Percentiles rank a stretch among this genome's conserved stretches.
Evolutionary conservation across 2,888 invertebrate species (phyloP).

Genomic region (Drosophila subquinaria): DNA sequence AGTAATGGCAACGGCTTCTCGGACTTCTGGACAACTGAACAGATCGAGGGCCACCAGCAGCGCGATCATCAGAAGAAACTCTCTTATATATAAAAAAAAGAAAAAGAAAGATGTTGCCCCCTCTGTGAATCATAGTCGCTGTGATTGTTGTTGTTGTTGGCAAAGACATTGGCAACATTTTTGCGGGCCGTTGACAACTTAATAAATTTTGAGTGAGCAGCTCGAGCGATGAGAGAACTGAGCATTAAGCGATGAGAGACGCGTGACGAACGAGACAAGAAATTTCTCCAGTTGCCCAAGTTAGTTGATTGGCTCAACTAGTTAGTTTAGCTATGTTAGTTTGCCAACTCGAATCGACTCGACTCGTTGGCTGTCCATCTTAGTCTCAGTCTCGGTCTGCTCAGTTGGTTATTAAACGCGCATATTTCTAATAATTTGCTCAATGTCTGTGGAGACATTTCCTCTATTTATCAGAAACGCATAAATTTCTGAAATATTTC

Average conservation of each 20-base stretch:
- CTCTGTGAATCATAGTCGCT: slow-evolving; percentile 2
- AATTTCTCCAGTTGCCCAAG: slow-evolving; percentile 43
- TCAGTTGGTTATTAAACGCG: slow-evolving; percentile 74
- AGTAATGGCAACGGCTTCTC: slow-evolving; percentile 63
- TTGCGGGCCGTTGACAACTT: slow-evolving; percentile 76
- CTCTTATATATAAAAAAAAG: slow-evolving; percentile 5
- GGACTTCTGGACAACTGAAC: slow-evolving; percentile 29
- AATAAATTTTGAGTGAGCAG: slow-evolving; percentile 74
- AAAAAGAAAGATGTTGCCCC: slow-evolving; percentile 3
- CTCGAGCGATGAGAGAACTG: slow-evolving; percentile 25
- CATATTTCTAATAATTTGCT: slow-evolving; percentile 78
- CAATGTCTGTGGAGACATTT: slow-evolving; percentile 66
- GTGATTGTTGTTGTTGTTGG: slow-evolving; percentile 28
- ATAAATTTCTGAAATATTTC: slow-evolving; percentile 78
- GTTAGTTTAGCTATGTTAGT: slow-evolving; percentile 38
- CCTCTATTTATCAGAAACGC: slow-evolving; percentile 78
- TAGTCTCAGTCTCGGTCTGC: neutral
- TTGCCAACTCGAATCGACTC: neutral
- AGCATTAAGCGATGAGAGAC: slow-evolving; percentile 3
- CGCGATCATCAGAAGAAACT: slow-evolving; percentile 33
- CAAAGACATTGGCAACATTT: slow-evolving; percentile 70
- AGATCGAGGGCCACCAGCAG: slow-evolving; percentile 58
- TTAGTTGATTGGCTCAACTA: slow-evolving; percentile 43
- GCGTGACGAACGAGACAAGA: slow-evolving; percentile 14
- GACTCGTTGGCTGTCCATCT: neutral